Conservation (phyloP, 2,113 vertebrate species). For the Odontophorus gujanensis region DNA sequence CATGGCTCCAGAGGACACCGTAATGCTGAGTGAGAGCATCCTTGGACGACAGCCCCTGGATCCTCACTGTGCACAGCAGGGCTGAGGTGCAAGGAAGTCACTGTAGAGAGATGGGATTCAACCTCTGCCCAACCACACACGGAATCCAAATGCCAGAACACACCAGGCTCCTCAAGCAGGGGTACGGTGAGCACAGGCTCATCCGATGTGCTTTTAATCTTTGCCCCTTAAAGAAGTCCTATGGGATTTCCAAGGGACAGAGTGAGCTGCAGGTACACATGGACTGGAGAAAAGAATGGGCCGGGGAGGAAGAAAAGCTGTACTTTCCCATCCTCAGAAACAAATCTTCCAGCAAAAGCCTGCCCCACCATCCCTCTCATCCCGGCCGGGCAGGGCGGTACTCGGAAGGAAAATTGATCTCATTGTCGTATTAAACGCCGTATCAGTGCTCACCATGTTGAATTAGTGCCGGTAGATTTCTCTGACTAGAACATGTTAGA, state of each 20-base stretch:
- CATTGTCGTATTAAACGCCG: conserved; percentile 50
- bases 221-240: conserved; percentile 1
- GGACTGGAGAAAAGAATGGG: fast-evolving
- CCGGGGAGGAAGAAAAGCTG: not conserved
- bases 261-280: not conserved
- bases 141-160: conserved; percentile 45
- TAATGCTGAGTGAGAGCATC: conserved; percentile 48
- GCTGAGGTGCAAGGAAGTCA: not conserved
- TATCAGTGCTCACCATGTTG: conserved; percentile 59
- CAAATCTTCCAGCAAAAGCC: not conserved
- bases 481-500: conserved; percentile 70
- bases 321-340: not conserved
- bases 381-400: not conserved
- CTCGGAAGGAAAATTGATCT: conserved; percentile 60
- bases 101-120: not conserved
- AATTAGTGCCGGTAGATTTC: conserved; percentile 82
- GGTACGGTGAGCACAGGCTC: not conserved
- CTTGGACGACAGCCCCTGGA: conserved; percentile 29
- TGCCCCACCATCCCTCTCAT: not conserved
- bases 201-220: conserved; percentile 53
- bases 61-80: conserved; percentile 43
- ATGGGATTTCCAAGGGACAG: not conserved
- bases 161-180: not conserved
- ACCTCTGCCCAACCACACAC: not conserved
- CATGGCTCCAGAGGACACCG: not conserved